Conservation (phyloP, 2,888 invertebrate genomes). For the Ochlodes sylvanus region DNA sequence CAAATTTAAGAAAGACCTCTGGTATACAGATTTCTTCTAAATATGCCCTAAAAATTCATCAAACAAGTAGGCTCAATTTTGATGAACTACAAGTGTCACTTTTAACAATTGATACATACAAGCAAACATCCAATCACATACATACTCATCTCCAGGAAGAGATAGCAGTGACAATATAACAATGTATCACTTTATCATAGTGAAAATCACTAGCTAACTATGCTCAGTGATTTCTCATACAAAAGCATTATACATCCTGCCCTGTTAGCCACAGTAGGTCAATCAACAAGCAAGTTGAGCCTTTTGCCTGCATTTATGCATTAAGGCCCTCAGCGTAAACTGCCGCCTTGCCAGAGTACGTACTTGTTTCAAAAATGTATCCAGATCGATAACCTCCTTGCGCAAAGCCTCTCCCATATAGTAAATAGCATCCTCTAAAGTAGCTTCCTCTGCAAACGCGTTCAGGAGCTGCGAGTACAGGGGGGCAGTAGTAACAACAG, state of each 20-base stretch:
- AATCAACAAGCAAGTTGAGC: conserved; percentile 92
- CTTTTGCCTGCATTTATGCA: conserved; percentile 98
- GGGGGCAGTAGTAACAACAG: conserved; percentile 98
- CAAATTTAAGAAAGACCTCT: not conserved
- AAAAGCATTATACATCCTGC: conserved; percentile 17
- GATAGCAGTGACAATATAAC: not conserved
- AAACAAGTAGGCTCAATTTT: not conserved
- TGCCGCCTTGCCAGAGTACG: conserved; percentile 97
- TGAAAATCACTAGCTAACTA: not conserved
- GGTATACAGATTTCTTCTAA: not conserved
- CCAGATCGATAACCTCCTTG: conserved; percentile 96
- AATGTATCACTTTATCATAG: conserved; percentile 3
- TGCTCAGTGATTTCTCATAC: not conserved
- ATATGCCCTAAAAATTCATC: not conserved
- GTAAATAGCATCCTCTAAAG: conserved; percentile 99
- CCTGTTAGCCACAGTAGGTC: not conserved
- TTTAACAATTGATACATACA: not conserved
- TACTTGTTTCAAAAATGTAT: conserved; percentile 98
- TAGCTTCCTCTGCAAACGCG: conserved; percentile 98
- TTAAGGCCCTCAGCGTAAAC: conserved; percentile 97
- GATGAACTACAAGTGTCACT: not conserved
- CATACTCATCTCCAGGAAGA: conserved; percentile 1
- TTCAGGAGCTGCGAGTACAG: conserved; percentile 97
- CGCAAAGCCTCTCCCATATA: conserved; percentile 98
- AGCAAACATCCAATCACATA: not conserved